A percentile compares a stretch with the other conserved stretches of the same genome.
These are phyloP conservation scores for Desoria tigrina DNA, from an alignment of 2,888 invertebrate species.

Conservation along the genomic window DNA sequence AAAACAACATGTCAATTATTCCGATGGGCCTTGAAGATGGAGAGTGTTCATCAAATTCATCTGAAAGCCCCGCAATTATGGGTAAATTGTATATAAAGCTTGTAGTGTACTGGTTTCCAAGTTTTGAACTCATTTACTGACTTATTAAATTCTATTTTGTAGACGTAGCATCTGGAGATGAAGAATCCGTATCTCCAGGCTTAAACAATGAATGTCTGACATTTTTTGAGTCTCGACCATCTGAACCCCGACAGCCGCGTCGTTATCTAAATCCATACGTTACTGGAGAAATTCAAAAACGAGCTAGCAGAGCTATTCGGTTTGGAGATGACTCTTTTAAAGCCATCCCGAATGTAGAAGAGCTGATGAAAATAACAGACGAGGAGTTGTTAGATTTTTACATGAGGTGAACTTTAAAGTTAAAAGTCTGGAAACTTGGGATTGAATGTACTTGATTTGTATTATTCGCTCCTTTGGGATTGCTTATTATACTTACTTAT, in stretches of 20 bases:
- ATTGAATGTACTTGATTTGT: too few species aligned
- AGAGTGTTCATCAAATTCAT: constrained; percentile 6
- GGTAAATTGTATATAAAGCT: constrained; percentile 1
- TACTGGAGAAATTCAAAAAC: constrained; percentile 33
- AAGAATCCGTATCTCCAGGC: not conserved
- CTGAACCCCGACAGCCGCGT: constrained; percentile 22
- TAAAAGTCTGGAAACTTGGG: too few species aligned
- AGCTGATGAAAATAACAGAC: constrained; percentile 20
- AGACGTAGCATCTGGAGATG: not conserved
- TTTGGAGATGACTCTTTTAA: constrained; percentile 9
- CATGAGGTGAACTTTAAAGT: constrained; percentile 25
- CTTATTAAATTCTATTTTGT: not conserved
- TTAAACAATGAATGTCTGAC: too few species aligned
- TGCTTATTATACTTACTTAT: too few species aligned
- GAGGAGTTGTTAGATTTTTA: constrained; percentile 38
- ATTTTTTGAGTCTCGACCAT: not conserved
- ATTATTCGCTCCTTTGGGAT: too few species aligned
- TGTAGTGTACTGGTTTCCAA: too few species aligned
- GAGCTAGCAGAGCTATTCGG: constrained; percentile 45
- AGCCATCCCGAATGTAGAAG: not conserved
- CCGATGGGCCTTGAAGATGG: constrained; percentile 7
- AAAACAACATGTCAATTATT: not conserved
- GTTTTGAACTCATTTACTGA: too few species aligned
- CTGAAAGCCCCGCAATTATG: not conserved
- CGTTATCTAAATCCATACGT: constrained; percentile 46